Evolutionary conservation across 2,113 vertebrate species (phyloP).

Genomic region (Elgaria multicarinata): DNA sequence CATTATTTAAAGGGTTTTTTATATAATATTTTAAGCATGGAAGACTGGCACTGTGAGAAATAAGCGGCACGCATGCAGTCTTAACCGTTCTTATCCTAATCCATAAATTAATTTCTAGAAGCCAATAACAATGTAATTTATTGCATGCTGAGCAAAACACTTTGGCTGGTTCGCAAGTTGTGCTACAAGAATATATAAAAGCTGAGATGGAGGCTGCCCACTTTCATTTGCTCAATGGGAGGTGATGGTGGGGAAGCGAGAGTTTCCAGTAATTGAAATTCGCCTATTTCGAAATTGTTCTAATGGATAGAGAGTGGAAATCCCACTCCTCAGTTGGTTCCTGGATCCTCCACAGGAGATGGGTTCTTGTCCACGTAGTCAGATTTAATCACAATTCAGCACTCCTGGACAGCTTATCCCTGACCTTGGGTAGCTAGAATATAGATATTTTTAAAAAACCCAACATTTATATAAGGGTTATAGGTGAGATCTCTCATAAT

Average conservation of each 20-base stretch:
- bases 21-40: background rate
- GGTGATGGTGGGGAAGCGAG: constrained; percentile 10
- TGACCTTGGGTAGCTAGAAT: background rate
- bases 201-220: background rate
- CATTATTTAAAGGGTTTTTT: constrained; percentile 44
- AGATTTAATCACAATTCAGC: background rate
- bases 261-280: background rate
- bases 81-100: constrained; percentile 11
- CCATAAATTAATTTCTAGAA: background rate
- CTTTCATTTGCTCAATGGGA: background rate
- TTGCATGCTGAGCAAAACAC: background rate
- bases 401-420: background rate
- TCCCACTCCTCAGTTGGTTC: background rate
- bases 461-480: background rate
- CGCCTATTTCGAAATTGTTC: background rate
- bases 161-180: background rate
- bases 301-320: background rate
- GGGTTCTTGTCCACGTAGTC: background rate
- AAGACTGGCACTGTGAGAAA: constrained; percentile 1
- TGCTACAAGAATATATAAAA: background rate
- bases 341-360: background rate
- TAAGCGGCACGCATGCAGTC: background rate
- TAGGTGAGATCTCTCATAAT: background rate
- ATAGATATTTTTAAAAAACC: too few species aligned
- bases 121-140: constrained; percentile 41